These are phyloP conservation scores for Sarcoramphus papa DNA, from an alignment of 2,797 vertebrate genomes.

Conservation along the genomic window DNA sequence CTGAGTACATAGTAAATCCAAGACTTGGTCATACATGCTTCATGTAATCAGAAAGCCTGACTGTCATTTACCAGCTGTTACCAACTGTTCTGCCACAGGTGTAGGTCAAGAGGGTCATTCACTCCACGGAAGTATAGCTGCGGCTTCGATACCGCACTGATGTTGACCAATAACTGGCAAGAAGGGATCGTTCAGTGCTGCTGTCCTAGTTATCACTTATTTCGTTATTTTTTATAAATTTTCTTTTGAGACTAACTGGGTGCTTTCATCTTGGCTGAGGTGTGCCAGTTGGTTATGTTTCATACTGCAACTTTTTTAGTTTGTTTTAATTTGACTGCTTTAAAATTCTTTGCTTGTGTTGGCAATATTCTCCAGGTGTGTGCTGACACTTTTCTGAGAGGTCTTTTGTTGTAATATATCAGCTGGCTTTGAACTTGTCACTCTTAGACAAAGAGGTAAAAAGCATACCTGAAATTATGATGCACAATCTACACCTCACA, in stretches of 20 bases:
- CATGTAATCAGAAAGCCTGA: not conserved
- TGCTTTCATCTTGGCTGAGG: not conserved
- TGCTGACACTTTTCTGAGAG: conserved; percentile 1
- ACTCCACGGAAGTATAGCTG: not conserved
- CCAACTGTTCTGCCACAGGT: not conserved
- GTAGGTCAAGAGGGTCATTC: not conserved
- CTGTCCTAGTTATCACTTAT: not conserved
- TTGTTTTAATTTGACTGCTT: not conserved
- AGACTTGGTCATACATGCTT: not conserved
- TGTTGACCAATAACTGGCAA: not conserved
- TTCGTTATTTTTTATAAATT: not conserved
- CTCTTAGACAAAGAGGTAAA: not conserved
- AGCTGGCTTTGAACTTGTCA: conserved; percentile 33
- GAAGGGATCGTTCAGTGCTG: not conserved
- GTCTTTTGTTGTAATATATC: conserved; percentile 3
- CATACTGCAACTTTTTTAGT: not conserved
- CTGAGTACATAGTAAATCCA: not conserved
- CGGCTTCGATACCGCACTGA: not conserved
- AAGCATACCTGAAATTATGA: conserved; percentile 16
- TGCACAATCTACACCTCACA: not conserved
- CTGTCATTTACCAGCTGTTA: not conserved
- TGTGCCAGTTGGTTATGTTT: not conserved
- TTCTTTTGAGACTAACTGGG: not conserved
- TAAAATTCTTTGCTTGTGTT: conserved; percentile 8
- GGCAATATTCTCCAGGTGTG: not conserved